A percentile compares a stretch with the other conserved stretches of the same genome.
Conservation (phyloP, 2,113 vertebrate genomes). For the Morone chrysops region DNA sequence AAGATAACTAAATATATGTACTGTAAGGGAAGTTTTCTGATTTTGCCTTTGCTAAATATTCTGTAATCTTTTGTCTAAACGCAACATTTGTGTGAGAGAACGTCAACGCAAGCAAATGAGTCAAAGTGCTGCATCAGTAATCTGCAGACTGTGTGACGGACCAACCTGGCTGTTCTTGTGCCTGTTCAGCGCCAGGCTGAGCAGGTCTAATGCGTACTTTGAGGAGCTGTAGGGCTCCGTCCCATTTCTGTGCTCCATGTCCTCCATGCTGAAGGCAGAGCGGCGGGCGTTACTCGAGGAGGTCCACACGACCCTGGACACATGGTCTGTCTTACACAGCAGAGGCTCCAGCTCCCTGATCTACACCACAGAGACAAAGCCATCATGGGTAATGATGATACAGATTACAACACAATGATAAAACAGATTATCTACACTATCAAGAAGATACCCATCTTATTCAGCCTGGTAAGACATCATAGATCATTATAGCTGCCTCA, state of each 20-base stretch:
- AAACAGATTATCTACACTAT: background rate
- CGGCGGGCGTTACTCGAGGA: constrained; percentile 92
- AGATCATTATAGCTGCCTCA: background rate
- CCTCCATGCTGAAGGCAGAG: constrained; percentile 90
- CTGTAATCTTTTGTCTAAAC: too few relatives aligned
- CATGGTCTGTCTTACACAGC: constrained; percentile 76
- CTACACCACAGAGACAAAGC: constrained; percentile 71
- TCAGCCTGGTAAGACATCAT: background rate
- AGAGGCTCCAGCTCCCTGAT: constrained; percentile 88
- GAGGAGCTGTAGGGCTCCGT: constrained; percentile 96
- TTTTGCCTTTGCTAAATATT: too few relatives aligned
- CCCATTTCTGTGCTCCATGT: constrained; percentile 91
- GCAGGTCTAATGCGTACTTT: constrained; percentile 94
- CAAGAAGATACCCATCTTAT: background rate
- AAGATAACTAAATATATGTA: too few relatives aligned
- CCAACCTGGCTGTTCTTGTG: constrained; percentile 88
- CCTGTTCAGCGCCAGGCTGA: constrained; percentile 91
- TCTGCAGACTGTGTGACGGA: background rate
- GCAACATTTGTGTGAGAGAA: too few relatives aligned
- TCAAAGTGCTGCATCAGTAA: too few relatives aligned
- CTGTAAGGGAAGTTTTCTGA: too few relatives aligned
- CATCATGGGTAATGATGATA: background rate
- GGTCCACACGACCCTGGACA: constrained; percentile 91
- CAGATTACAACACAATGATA: background rate
- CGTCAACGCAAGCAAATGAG: too few relatives aligned